Evolutionary conservation across 2,888 invertebrate genomes (phyloP), one percentile per base, ranked within the genome.

Genomic region (Spodoptera exigua): DNA sequence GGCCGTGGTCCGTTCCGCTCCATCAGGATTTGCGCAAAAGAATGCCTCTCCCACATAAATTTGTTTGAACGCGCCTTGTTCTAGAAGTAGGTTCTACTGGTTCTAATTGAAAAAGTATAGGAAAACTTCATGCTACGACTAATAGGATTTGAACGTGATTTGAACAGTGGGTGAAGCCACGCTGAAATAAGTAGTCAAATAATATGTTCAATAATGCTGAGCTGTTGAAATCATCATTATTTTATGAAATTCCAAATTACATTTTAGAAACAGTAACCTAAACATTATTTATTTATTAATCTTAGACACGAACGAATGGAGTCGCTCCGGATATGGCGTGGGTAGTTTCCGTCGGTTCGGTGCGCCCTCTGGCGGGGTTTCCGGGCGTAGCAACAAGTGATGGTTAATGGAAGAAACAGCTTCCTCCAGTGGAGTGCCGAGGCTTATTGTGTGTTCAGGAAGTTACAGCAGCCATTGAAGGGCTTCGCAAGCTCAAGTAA

Each of bases 281-380:
- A 48, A 51, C n/a, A 36, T 12, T 14, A 5, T 35, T 35, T 13
- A 39, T 68, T 32, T 59, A 60, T 49, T 58, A 40, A 58, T 34
- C 32, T 59, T 32, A 43, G 34, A 46, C 41, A 21, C 17, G 32
- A 66, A 37, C n/a, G 13, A 46, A 49, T 43, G 17, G 12, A 39
- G 17, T n/a, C 12, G 45, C 34, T 21, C 17, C 35, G 63, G 68
- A 47, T 52, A 52, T 21, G 37, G 37, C 35, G 61, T 44, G 27
- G 43, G 34, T 27, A 21, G 27, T 13, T 37, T 51, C 47, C 52
- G 37, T 44, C n/a, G 11, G 64, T 27, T 27, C 53, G 13, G 44
- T 36, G 53, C 43, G 35, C 43, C 35, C 43, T 44, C 68, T 52
- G 12, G 14, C 18, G 59, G 21, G 2, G 10, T 13, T 52, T 59